Evolutionary conservation across 1,140 invertebrate genomes (phyloP).

Genomic region (Drosophila tsacasi): DNA sequence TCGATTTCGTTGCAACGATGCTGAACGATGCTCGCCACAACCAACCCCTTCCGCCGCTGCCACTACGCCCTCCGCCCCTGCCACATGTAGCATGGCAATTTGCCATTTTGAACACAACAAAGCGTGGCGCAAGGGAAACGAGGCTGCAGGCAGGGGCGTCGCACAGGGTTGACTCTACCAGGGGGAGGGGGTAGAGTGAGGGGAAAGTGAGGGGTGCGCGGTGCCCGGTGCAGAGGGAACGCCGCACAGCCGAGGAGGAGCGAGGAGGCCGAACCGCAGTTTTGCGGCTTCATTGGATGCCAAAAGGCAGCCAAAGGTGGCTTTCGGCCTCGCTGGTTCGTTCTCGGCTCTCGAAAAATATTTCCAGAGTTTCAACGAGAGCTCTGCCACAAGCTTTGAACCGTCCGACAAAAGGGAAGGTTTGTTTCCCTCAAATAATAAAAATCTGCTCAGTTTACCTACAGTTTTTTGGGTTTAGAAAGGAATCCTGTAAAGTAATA

Average conservation of each 20-base stretch:
- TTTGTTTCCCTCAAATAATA: background rate
- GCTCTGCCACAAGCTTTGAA: background rate
- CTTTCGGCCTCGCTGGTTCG: slow-evolving; percentile 7
- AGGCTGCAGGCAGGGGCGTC: slow-evolving; percentile 30
- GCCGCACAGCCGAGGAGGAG: slow-evolving; percentile 26
- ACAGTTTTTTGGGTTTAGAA: background rate
- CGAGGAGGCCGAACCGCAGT: slow-evolving; percentile 65
- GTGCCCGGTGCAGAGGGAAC: slow-evolving; percentile 11
- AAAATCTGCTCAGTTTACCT: background rate
- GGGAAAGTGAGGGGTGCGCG: slow-evolving; percentile 7
- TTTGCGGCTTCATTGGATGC: slow-evolving; percentile 82
- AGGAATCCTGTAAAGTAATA: too few relatives aligned
- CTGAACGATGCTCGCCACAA: slow-evolving; percentile 29
- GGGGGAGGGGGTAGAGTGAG: background rate
- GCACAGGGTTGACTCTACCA: slow-evolving; percentile 15
- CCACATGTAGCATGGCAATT: slow-evolving; percentile 72
- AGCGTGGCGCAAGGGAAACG: slow-evolving; percentile 25
- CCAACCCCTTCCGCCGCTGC: slow-evolving; percentile 15
- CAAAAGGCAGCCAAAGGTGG: slow-evolving; percentile 42
- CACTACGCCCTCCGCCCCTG: slow-evolving; percentile 17
- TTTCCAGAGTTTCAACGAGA: slow-evolving; percentile 16
- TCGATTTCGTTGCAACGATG: slow-evolving; percentile 67
- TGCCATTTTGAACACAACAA: slow-evolving; percentile 79
- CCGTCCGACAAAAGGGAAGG: slow-evolving; percentile 13
- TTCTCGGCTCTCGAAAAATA: slow-evolving; percentile 38